Base-by-base conservation (phyloP, 2,888 invertebrate species). In the Microdon myrmicae region DNA sequence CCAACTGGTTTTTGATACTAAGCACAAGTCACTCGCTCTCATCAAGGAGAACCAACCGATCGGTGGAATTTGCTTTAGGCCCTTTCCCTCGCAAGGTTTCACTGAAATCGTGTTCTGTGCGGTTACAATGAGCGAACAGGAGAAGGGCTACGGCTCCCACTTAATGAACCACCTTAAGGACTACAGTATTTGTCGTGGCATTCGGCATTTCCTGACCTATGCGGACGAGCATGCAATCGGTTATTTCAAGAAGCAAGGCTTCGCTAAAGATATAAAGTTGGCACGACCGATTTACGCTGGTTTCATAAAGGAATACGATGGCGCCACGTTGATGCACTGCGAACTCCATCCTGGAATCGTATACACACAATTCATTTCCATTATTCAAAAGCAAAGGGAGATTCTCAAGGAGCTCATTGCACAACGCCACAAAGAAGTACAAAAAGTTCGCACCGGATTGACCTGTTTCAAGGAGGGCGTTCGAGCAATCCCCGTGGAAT, bases 41-140 rank as follows among this genome's bases (percentile, higher is more conserved):
- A 88, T 96, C 26, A 95, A 95, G 78, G 90, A 92, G 72, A 88
- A 88, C 48, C 83, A 89, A 67, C 94, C 96, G 0, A 95, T 97
- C 45, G 97, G 96, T 4, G 96, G 96, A 0, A 96, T 97, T 70
- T 96, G 96, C 74, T 97, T 96, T 75, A 85, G 96, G 34, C 91
- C 92, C 74, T 97, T 96, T 77, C 87, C 89, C 10, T 87, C 90
- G 1, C 95, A 87, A 79, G 96, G 96, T 4, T 97, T 97, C 81
- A 93, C 94, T 3, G 96, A 97, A 81, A 96, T 97, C 71, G 97
- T 97, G 1, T 97, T 97, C 81, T 96, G 96, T 78, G 96, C 95
- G 6, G 91, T 97, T 41, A 93, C 93, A 0, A 92, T 92, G 3
- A 92, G 92, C 77, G 92, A 96, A 77, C 96, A 97, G 80, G 92